Percentiles rank a stretch among this genome's conserved stretches.
Evolutionary conservation across 2,888 invertebrate species (phyloP).

Genomic region (Trilocha varians): DNA sequence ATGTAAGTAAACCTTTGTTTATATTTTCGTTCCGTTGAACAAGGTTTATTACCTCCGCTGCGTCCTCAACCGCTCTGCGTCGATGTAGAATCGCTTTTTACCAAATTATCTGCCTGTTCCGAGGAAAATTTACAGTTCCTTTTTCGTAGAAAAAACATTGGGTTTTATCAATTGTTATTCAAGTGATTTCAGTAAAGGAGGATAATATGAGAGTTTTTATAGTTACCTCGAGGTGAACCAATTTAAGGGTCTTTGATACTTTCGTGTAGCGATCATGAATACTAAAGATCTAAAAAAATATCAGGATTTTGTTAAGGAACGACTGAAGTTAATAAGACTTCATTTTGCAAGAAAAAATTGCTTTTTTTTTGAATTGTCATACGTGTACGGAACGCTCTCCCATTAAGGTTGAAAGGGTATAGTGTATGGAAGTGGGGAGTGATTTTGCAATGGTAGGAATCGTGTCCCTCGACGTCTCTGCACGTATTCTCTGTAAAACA

Average conservation of each 20-base stretch:
- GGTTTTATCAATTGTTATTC: background rate
- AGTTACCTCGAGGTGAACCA: too few species aligned
- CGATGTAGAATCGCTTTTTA: background rate
- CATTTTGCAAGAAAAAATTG: too few species aligned
- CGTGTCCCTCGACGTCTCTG: constrained; percentile 36
- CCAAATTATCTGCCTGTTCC: background rate
- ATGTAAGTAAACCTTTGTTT: constrained; percentile 30
- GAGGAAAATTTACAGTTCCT: background rate
- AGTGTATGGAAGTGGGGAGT: constrained; percentile 34
- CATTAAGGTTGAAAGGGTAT: constrained; percentile 21
- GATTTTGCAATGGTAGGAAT: constrained; percentile 38
- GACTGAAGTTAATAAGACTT: too few species aligned
- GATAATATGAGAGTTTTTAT: too few species aligned
- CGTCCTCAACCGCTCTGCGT: constrained; percentile 24
- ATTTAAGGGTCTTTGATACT: too few species aligned
- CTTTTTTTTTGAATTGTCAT: background rate
- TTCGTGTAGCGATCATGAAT: too few species aligned
- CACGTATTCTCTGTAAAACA: constrained; percentile 52
- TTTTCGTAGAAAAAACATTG: background rate
- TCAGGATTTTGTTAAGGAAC: too few species aligned
- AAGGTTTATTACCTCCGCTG: constrained; percentile 51
- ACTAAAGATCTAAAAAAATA: too few species aligned
- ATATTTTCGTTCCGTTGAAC: constrained; percentile 40
- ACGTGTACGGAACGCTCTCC: background rate
- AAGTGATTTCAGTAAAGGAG: too few species aligned